Base-by-base conservation (phyloP, 2,113 vertebrate species). In the Psittacara wagleri region DNA sequence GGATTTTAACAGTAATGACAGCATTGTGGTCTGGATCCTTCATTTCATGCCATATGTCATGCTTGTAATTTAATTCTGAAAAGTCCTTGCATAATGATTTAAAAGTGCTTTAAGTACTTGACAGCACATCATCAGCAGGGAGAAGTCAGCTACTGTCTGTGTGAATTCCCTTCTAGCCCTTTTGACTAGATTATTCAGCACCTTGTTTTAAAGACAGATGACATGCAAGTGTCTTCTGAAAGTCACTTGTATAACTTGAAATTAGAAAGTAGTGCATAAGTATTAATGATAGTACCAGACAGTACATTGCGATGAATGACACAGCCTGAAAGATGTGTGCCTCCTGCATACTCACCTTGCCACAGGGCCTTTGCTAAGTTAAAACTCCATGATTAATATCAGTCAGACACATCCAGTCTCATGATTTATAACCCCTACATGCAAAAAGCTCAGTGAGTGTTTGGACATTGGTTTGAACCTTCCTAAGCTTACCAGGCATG, bases 81-180 rank as follows among this genome's bases (percentile, higher is more conserved):
- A 92, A 95, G 93, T 79, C 83, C 91, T 96, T 78, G 94, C 93
- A 95, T 94, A 97, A 95, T 95, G 93, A 94, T 89, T 89, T 91
- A 28, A 75, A 95, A 97, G 81, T 85, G 84, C 95, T 95, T 84
- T 76, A 91, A 95, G 81, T 94, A 69, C 55, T 95, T 95, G 81
- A 89, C 94, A 92, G 86, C 74, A 76, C 93, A 89, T 94, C 86
- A 86, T 86, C 74, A n/a, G 78, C 35, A 29, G 25, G 84, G 87
- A 94, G 55, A 93, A 94, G 52, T 90, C 37, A 74, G 72, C 83
- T 95, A 43, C 54, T 94, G 52, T 91, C 94, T 94, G 55, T 61
- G 55, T 85, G 87, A 96, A 96, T 95, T 94, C 82, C 81, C 51
- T 94, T 63, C 89, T 87, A 94, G 62, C 86, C 66, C 84, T 95